Percentiles rank a stretch among this genome's conserved stretches.
Conservation (phyloP, 2,888 invertebrate genomes). For the Sipunculus nudus region DNA sequence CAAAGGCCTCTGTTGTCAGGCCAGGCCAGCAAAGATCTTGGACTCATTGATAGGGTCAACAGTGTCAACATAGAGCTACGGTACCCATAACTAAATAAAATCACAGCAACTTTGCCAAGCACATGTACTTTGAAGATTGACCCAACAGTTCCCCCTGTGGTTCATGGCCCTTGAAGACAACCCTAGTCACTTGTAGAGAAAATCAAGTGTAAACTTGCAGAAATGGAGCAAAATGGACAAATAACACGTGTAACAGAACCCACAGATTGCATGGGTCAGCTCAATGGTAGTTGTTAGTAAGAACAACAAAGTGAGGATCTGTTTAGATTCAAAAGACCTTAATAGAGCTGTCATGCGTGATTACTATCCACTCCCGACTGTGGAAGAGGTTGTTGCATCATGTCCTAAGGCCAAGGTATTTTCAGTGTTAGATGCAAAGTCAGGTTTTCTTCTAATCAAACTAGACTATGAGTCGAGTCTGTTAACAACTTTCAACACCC, state of each 20-base stretch:
- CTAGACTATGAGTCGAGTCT: conserved; percentile 36
- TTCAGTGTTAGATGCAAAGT: conserved; percentile 40
- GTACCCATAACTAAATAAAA: background rate
- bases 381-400: conserved; percentile 39
- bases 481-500: conserved; percentile 45
- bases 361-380: conserved; percentile 37
- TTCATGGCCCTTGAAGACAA: conserved; percentile 26
- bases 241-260: conserved; percentile 35
- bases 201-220: conserved; percentile 34
- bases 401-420: conserved; percentile 41
- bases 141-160: conserved; percentile 18
- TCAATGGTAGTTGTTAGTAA: conserved; percentile 37
- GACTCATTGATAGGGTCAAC: no score
- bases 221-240: conserved; percentile 39
- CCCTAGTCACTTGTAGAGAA: conserved; percentile 19
- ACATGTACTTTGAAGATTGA: conserved; percentile 33
- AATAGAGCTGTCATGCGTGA: conserved; percentile 36
- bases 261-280: conserved; percentile 44
- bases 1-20: no score
- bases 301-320: conserved; percentile 40
- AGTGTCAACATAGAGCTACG: no score
- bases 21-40: no score
- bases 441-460: conserved; percentile 42
- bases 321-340: conserved; percentile 39
- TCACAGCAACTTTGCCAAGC: background rate